Base-by-base conservation (phyloP, 2,888 invertebrate species). In the Stenoptilia bipunctidactyla region DNA sequence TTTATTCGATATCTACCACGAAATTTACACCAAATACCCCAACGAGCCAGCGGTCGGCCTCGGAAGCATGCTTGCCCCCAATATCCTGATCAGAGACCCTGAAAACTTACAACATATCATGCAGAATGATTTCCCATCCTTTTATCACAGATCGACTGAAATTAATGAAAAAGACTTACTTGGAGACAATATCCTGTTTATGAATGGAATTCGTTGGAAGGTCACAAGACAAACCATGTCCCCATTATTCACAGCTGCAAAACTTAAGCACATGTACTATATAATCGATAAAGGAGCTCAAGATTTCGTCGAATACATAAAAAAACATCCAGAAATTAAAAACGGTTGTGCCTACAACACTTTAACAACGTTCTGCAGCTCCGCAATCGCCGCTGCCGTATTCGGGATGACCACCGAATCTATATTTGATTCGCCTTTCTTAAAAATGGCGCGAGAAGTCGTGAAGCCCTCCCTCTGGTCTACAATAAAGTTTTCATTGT, bases 201-300 rank as follows among this genome's bases (percentile, higher is more conserved):
- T 61, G 40, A 43, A 61, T 12, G 58, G 73, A 1, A 58, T 58
- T 8, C 56, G 61, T 43, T 79, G 77, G 82, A 68, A 70, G 41
- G 46, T 65, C 5, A 53, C 73, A 8, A 53, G 76, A 10, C 70
- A 73, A 27, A 73, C 62, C 39, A 47, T 82, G 43, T 61, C 68
- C 0, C 71, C 77, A 0, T 50, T 70, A 0, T 79, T 80, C 43
- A 73, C 74, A 0, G 51, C 60, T 0, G 50, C 55, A 0, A 79
- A 77, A 45, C 50, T 77, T n/a, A 70, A 60, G 40, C 72, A 66
- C 25, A 70, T 80, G 70, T 74, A 63, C 44, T 64, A 62, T 36
- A 65, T 72, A 1, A 61, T 74, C 15, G 66, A 66, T n/a, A 66
- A 61, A 38, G 62, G 66, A 34, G 67, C 66, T 0, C 52, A 55